Conservation (phyloP, 2,113 vertebrate genomes). For the Nansenia antarctica region DNA sequence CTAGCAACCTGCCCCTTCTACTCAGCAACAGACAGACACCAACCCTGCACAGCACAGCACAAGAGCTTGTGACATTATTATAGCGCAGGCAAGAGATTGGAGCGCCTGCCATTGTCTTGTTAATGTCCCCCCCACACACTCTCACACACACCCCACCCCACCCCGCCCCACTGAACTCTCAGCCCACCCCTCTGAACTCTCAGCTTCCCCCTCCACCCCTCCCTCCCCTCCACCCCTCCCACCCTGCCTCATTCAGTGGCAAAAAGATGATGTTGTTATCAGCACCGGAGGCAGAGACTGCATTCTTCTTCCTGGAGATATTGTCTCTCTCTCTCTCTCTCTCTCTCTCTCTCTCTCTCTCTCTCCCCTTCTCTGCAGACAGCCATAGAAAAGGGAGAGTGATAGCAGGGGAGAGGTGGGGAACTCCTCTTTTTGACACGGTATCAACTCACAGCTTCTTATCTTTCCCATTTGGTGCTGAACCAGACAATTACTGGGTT, state of each 20-base stretch:
- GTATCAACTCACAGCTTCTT: conserved; percentile 70
- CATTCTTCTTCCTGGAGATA: conserved; percentile 64
- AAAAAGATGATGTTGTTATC: conserved; percentile 70
- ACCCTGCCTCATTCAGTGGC: conserved; percentile 44
- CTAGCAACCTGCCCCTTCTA: not conserved
- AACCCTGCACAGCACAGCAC: not conserved
- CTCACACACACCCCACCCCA: not conserved
- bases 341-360: not conserved
- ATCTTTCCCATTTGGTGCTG: conserved; percentile 79
- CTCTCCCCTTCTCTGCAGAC: conserved; percentile 34
- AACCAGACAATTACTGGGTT: conserved; percentile 75
- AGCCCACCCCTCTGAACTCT: too few relatives aligned
- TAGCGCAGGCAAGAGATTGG: conserved; percentile 23
- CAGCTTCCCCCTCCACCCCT: not conserved
- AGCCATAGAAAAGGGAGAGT: conserved; percentile 44
- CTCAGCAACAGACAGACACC: not conserved
- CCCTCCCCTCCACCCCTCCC: not conserved
- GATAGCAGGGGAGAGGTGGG: conserved; percentile 33
- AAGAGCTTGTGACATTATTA: conserved; percentile 2
- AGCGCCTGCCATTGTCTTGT: conserved; percentile 43
- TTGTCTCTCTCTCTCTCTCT: conserved; percentile 33
- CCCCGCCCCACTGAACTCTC: too few relatives aligned
- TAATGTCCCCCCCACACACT: conserved; percentile 36
- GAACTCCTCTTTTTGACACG: conserved; percentile 65
- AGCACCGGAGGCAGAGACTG: conserved; percentile 60